Percentiles rank a stretch among this genome's conserved stretches.
Conservation (phyloP, 1,140 invertebrate genomes). For the Luehdorfia chinensis region DNA sequence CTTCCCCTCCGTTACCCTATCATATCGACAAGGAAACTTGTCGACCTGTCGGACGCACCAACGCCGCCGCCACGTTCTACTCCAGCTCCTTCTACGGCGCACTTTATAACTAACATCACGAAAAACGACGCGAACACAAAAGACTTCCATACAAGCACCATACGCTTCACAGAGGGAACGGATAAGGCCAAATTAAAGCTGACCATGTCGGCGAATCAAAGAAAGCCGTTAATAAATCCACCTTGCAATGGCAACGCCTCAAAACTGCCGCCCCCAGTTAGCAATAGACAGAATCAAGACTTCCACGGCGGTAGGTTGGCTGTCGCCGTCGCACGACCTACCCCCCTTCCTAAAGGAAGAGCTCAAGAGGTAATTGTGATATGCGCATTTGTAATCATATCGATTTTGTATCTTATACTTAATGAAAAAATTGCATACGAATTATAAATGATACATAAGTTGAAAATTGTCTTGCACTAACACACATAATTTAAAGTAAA, state of each 20-base stretch:
- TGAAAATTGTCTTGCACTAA: constrained; percentile 21
- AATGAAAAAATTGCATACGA: constrained; percentile 20
- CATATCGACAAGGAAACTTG: constrained; percentile 58
- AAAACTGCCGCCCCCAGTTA: constrained; percentile 28
- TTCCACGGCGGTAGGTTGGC: constrained; percentile 1
- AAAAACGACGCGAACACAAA: constrained; percentile 43
- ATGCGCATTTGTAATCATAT: constrained; percentile 63
- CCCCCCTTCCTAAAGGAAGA: constrained; percentile 35
- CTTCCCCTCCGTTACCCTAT: constrained; percentile 63
- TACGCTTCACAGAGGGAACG: constrained; percentile 53
- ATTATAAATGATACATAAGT: too few relatives aligned
- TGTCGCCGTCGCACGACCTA: constrained; percentile 20
- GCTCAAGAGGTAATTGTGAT: constrained; percentile 68
- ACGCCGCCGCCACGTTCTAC: constrained; percentile 48
- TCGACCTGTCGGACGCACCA: constrained; percentile 62
- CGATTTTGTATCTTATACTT: constrained; percentile 40
- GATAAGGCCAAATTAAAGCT: constrained; percentile 62
- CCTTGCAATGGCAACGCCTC: constrained; percentile 39
- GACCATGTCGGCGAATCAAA: constrained; percentile 54
- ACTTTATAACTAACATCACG: constrained; percentile 60
- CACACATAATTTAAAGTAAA: constrained; percentile 6
- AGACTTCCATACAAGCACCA: constrained; percentile 62
- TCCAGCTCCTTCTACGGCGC: constrained; percentile 27
- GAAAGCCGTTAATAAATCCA: constrained; percentile 29
- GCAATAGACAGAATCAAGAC: constrained; percentile 24